Base-by-base conservation (phyloP, 1,140 invertebrate species). In the Drosophila hydei region DNA sequence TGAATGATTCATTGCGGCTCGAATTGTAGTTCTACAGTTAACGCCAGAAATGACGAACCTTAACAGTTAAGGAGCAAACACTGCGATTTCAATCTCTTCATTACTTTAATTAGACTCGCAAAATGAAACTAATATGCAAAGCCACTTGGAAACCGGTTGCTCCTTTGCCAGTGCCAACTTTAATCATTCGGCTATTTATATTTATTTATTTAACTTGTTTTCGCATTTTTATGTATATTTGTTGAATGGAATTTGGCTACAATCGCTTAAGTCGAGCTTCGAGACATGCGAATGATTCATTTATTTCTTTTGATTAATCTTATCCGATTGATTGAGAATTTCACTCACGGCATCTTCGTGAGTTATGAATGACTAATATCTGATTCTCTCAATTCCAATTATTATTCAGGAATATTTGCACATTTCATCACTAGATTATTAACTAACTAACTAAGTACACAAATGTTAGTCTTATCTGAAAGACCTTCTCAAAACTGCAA, bases 1-100 rank as follows among this genome's bases (percentile, higher is more conserved):
- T 16, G 21, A 38, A 58, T 58, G 19, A 65, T 56, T 70, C 60
- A 70, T 64, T 65, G 8, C 19, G 38, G 2, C n/a, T 42, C n/a
- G 38, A 42, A 42, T 42, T 7, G n/a, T 8, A 42, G 6, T 40
- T 9, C 4, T 9, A 55, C 50, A 55, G 67, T 63, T 48, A 40
- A 16, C 42, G 16, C 42, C 33, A 70, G 40, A 52, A 69, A 25
- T 62, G 9, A 38, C 45, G 21, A 30, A 27, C 48, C 19, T 21
- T 42, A 25, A 7, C 54, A 25, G 7, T 4, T 30, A 30, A 48
- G 56, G 14, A 30, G 16, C 30, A 12, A n/a, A 23, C 11, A 21
- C 21, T 42, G 18, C 14, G n/a, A 7, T 50, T 25, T 6, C 3
- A 9, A 23, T 55, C 30, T 14, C 19, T 16, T 40, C 0, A 55